Evolutionary conservation across 2,888 invertebrate genomes (phyloP).

Genomic region (Bellardia bayeri): DNA sequence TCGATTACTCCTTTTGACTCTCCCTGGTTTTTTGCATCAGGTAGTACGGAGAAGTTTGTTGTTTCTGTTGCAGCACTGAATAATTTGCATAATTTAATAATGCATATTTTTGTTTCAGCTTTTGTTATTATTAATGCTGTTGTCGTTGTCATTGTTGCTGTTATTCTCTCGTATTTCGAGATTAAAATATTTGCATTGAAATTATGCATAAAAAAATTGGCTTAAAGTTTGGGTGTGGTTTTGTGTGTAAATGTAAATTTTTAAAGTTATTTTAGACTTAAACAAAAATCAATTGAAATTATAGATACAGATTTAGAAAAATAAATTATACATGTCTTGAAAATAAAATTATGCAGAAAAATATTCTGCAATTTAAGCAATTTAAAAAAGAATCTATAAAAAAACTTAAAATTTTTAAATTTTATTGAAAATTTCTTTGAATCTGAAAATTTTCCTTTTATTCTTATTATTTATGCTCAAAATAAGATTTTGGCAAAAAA

Average conservation of each 20-base stretch:
- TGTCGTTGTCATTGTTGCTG: not conserved
- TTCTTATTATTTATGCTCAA: too few species aligned
- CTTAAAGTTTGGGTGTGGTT: not conserved
- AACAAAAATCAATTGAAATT: constrained; percentile 4
- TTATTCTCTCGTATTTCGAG: constrained; percentile 15
- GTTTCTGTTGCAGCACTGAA: constrained; percentile 20
- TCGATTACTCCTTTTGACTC: not conserved
- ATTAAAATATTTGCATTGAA: constrained; percentile 38
- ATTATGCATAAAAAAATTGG: constrained; percentile 1
- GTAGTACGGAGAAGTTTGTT: not conserved
- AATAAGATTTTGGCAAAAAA: too few species aligned
- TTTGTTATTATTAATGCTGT: not conserved
- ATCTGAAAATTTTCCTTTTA: too few species aligned
- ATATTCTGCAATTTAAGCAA: too few species aligned
- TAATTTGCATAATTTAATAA: constrained; percentile 72
- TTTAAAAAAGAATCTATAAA: not conserved
- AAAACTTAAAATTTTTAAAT: not conserved
- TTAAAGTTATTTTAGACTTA: not conserved
- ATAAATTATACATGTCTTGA: too few species aligned
- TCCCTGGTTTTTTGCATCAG: not conserved
- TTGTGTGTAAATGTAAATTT: not conserved
- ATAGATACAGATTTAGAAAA: not conserved
- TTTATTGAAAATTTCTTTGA: not conserved
- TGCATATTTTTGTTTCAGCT: constrained; percentile 59
- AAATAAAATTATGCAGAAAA: too few species aligned